phyloP scores from a whole-genome alignment of 2,797 vertebrate genomes.

The Acropternis orthonyx region DNA sequence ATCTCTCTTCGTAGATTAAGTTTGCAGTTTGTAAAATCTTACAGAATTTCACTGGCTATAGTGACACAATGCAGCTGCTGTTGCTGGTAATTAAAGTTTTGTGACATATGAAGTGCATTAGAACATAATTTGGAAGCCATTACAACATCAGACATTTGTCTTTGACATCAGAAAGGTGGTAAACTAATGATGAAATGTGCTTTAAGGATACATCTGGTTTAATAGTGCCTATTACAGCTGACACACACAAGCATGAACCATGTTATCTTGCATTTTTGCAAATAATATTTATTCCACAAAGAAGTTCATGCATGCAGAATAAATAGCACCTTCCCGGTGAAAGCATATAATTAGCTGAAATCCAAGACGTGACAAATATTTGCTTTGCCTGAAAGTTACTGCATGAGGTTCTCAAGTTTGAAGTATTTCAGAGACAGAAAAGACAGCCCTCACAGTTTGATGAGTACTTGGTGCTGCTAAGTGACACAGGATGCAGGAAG shows the following conservation, averaged over 20 bases:
- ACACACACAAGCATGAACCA: conserved; percentile 41
- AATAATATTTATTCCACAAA: conserved; percentile 71
- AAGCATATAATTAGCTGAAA: conserved; percentile 73
- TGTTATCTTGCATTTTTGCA: conserved; percentile 61
- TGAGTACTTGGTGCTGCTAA: not conserved
- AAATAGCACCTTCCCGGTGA: conserved; percentile 61
- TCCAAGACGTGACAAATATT: conserved; percentile 66
- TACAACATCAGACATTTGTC: conserved; percentile 3
- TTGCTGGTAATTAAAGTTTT: conserved; percentile 1
- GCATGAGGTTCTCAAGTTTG: conserved; percentile 23
- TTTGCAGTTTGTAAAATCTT: not conserved
- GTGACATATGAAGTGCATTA: not conserved
- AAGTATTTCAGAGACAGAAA: conserved; percentile 36
- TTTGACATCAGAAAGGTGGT: conserved; percentile 37
- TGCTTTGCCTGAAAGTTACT: conserved; percentile 60
- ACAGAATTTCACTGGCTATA: not conserved
- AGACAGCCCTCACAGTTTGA: not conserved
- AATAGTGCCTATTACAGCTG: conserved; percentile 48
- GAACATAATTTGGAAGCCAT: not conserved
- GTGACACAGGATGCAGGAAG: not conserved
- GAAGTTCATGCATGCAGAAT: conserved; percentile 69
- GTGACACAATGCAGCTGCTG: not conserved
- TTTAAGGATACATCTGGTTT: conserved; percentile 13
- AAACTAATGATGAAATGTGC: conserved; percentile 32
- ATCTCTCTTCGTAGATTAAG: not conserved